A percentile compares a stretch with the other conserved stretches of the same genome.
phyloP scores from a whole-genome alignment of 2,797 vertebrate genomes.

The Gymnopithys bicolor region DNA sequence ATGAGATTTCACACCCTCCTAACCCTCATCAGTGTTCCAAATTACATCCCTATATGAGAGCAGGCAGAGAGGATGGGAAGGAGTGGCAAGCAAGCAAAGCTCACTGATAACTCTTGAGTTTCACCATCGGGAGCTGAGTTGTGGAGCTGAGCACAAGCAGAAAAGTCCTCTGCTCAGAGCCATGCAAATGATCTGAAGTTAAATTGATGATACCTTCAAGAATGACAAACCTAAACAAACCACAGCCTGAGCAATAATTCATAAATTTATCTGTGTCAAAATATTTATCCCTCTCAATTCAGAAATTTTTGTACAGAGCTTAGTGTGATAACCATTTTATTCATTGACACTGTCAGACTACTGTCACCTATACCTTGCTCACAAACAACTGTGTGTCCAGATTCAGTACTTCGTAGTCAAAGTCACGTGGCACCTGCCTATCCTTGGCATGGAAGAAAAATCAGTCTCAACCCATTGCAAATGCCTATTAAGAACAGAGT shows the following conservation, averaged over 20 bases:
- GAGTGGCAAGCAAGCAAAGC: background rate
- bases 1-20: background rate
- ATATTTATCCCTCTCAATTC: background rate
- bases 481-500: background rate
- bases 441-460: background rate
- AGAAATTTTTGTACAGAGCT: background rate
- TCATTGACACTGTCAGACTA: background rate
- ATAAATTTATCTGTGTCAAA: background rate
- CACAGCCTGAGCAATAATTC: background rate
- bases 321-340: background rate
- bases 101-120: rapidly evolving
- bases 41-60: rapidly evolving
- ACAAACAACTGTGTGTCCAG: background rate
- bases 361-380: background rate
- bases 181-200: background rate
- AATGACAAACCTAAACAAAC: slow-evolving; percentile 4
- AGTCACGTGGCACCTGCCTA: background rate
- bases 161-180: background rate
- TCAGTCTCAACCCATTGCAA: background rate
- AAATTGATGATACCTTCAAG: background rate
- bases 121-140: background rate
- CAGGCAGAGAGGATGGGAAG: background rate
- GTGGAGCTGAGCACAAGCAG: background rate
- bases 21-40: background rate
- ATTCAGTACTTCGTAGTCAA: background rate